Base-by-base conservation (phyloP, 2,797 vertebrate species). In the Buceros bicornis region DNA sequence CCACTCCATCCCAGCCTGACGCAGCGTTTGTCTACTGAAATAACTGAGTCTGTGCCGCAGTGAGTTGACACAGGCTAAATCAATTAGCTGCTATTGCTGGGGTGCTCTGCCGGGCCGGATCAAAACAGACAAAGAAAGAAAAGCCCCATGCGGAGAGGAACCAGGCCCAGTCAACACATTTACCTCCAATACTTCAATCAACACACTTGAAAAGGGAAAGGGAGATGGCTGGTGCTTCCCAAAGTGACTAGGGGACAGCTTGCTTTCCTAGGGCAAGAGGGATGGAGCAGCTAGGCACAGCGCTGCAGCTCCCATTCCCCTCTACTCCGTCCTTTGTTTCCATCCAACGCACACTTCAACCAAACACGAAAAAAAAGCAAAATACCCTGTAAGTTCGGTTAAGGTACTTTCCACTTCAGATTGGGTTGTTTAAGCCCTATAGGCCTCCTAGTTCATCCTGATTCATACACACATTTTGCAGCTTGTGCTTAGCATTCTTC, bases 61-160 rank as follows among this genome's bases (percentile, higher is more conserved):
- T 13, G 78, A 84, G 79, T 11, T 90, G 77, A 94, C 87, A 91
- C 79, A 88, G 82, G 73, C 90, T 91, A 95, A 93, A 78, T 81
- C 73, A 94, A 88, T 92, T 71, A 89, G 78, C 78, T 95, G 85
- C 65, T 61, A 37, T 47, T 71, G 79, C 80, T 62, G 40, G 4
- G 21, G 71, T 50, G 80, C 70, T 95, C 73, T 78, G 95, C 70
- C 25, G 58, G 70, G 73, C 77, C 90, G 40, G 82, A 90, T 79
- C 62, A 81, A 83, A 73, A 92, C 86, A 71, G 62, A 74, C 77
- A 89, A 85, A 90, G 77, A 66, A 80, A 85, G 67, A 91, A 94
- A 93, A 76, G 80, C 62, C 61, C 64, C 80, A 58, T 2, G 3
- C 66, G 11, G 47, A 87, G 90, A 86, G 42, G 61, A 90, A 83